Evolutionary conservation across 2,888 invertebrate species (phyloP), one percentile per base, ranked within the genome.

Genomic region (Odontocerum albicorne): DNA sequence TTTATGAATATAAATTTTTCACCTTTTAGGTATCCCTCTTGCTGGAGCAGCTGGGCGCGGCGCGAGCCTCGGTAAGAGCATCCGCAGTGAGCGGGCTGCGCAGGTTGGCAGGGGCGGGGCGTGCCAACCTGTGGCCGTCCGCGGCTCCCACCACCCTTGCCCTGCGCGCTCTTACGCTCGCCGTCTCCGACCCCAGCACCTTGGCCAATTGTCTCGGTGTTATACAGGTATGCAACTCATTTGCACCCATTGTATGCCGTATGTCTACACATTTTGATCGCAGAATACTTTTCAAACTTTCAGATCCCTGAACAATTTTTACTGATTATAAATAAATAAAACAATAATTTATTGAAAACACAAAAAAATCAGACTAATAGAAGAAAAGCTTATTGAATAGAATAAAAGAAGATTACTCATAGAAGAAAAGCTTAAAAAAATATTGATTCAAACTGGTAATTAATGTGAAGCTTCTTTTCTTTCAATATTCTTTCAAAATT

Each of bases 41-140:
- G 0, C 67, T 78, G 21, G 4, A 71, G 65, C 50, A 71, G 0
- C 69, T 70, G 62, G 70, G 72, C 43, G 78, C 77, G 44, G 70
- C 74, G 0, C 72, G 78, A 0, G 67, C 71, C 0, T 65, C 71
- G 0, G 74, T 77, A 0, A 70, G 75, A 0, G 70, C 73, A 35
- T 66, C 75, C 0, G 77, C 77, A 0, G 65, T 77, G 0, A 46
- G 68, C 0, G 77, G 77, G 0, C 66, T 77, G 3, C 65, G 66
- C 54, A 66, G 66, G 43, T 62, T 61, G n/a, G 61, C 61, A 0
- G 51, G 53, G 7, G 38, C 31, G 2, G 61, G 57, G 7, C 45
- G 57, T 6, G 57, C 61, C 7, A 49, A 53, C 17, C 43, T 61
- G 21, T 61, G 61, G 61, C 61, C 61, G 1, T 13, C 57, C 8